phyloP scores from a whole-genome alignment of 2,113 vertebrate species.

The Otocyon megalotis region DNA sequence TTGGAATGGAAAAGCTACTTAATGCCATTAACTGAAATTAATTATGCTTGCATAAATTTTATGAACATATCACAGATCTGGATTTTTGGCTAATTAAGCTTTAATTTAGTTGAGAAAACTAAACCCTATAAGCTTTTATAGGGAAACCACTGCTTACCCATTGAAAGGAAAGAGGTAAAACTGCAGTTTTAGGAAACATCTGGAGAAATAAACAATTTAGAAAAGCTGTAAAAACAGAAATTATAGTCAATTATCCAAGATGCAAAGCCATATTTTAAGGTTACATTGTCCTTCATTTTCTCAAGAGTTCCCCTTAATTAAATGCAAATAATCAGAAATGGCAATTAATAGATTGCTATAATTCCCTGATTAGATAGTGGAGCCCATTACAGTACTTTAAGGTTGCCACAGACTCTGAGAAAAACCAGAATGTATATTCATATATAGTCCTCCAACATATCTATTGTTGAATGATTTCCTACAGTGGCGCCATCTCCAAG shows the following conservation, averaged over 20 bases:
- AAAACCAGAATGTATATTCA: background rate
- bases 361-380: slow-evolving; percentile 77
- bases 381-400: slow-evolving; percentile 70
- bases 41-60: slow-evolving; percentile 61
- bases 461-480: background rate
- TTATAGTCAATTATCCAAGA: slow-evolving; percentile 86
- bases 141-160: slow-evolving; percentile 63
- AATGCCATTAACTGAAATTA: slow-evolving; percentile 52
- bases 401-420: background rate
- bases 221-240: slow-evolving; percentile 80
- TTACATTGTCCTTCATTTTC: slow-evolving; percentile 84
- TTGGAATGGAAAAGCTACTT: slow-evolving; percentile 14
- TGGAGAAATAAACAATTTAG: slow-evolving; percentile 78
- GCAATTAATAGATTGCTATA: slow-evolving; percentile 81
- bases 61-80: slow-evolving; percentile 55
- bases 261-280: slow-evolving; percentile 81
- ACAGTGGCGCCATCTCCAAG: background rate
- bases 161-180: slow-evolving; percentile 71
- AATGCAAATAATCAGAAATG: slow-evolving; percentile 87
- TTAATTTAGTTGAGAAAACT: slow-evolving; percentile 77
- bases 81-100: slow-evolving; percentile 77
- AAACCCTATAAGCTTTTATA: slow-evolving; percentile 69
- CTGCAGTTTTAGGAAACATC: slow-evolving; percentile 73
- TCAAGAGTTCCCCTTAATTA: slow-evolving; percentile 85
- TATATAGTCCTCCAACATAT: background rate